phyloP scores from a whole-genome alignment of 2,113 vertebrate genomes.

The Pterocles gutturalis region DNA sequence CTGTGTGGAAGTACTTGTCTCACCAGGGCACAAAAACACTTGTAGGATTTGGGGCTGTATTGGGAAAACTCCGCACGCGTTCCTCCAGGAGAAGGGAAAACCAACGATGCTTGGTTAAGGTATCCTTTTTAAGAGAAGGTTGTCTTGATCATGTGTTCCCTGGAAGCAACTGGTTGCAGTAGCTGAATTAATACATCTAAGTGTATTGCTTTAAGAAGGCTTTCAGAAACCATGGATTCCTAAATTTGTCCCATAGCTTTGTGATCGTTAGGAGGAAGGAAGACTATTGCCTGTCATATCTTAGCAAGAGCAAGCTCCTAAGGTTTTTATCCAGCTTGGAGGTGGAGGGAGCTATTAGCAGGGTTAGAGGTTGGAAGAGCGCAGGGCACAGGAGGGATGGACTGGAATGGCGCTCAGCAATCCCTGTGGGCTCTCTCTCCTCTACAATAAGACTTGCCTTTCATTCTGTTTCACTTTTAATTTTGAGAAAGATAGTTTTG shows the following conservation, averaged over 20 bases:
- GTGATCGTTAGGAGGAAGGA: neutral
- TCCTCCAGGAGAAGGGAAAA: neutral
- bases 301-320: neutral
- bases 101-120: neutral
- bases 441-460: slow-evolving; percentile 64
- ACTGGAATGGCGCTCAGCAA: slow-evolving; percentile 8
- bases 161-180: neutral
- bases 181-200: neutral
- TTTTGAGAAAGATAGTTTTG: slow-evolving; percentile 81
- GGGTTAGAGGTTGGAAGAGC: neutral
- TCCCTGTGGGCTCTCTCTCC: slow-evolving; percentile 7
- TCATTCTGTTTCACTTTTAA: slow-evolving; percentile 76
- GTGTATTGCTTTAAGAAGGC: neutral
- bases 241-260: neutral
- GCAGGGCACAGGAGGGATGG: neutral
- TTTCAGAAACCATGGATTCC: neutral
- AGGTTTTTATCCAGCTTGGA: neutral
- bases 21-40: neutral
- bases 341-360: neutral
- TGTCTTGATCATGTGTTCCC: neutral
- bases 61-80: neutral
- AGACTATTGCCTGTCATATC: neutral
- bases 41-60: neutral
- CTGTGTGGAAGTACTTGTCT: neutral
- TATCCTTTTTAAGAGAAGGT: neutral